phyloP scores from a whole-genome alignment of 2,888 invertebrate genomes.

The Charanyca ferruginea region DNA sequence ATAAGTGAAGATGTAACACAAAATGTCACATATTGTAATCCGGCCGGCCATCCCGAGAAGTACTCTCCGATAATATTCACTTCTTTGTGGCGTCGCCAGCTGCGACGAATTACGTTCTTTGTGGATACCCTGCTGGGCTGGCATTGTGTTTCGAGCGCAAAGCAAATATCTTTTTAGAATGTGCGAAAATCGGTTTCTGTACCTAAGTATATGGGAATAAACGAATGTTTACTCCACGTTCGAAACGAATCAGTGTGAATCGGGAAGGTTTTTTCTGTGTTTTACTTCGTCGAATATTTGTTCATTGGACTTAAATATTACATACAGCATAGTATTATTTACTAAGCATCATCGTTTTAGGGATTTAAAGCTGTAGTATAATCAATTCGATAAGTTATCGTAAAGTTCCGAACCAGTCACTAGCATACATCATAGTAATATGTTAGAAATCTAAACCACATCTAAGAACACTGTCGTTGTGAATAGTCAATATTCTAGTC shows the following conservation, averaged over 20 bases:
- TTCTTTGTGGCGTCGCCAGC: constrained; percentile 78
- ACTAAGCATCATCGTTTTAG: too few relatives aligned
- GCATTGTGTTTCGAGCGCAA: constrained; percentile 73
- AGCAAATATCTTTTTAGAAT: constrained; percentile 73
- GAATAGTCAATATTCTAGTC: constrained; percentile 36
- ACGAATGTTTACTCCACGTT: constrained; percentile 59
- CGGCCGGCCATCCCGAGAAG: constrained; percentile 60
- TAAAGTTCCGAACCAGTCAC: not conserved
- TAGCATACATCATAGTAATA: not conserved
- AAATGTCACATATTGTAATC: constrained; percentile 69
- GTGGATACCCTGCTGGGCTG: constrained; percentile 68
- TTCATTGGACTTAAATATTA: too few relatives aligned
- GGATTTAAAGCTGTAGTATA: not conserved
- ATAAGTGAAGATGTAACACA: constrained; percentile 56
- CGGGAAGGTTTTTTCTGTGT: constrained; percentile 12
- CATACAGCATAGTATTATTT: too few relatives aligned
- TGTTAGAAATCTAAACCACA: not conserved
- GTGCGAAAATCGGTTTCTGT: constrained; percentile 68
- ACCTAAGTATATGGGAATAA: constrained; percentile 55
- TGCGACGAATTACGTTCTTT: constrained; percentile 82
- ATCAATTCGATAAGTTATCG: not conserved
- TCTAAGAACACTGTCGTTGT: not conserved
- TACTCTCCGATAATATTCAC: constrained; percentile 74
- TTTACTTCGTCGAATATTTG: constrained; percentile 14
- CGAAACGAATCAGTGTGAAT: constrained; percentile 43